Percentiles rank a stretch among this genome's conserved stretches.
phyloP scores from a whole-genome alignment of 2,113 vertebrate species.

The Crotalus viridis region DNA sequence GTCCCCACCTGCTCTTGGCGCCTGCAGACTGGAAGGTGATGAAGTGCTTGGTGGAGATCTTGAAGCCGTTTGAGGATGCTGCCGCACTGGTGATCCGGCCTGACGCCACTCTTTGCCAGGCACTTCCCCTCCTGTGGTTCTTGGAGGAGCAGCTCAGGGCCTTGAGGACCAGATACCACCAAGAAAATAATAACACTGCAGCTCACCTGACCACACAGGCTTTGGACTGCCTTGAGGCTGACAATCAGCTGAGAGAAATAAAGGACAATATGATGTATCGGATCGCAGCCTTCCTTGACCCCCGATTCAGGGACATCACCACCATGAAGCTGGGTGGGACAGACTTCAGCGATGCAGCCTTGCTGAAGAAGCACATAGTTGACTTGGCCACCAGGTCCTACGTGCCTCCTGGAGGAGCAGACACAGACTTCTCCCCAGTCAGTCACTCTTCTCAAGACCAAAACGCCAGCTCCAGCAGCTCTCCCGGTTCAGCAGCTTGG shows the following conservation, averaged over 20 bases:
- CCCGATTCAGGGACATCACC: conserved; percentile 31
- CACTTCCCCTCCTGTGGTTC: conserved; percentile 17
- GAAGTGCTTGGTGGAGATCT: conserved; percentile 28
- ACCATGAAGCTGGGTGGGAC: conserved; percentile 11
- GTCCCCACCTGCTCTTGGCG: background rate
- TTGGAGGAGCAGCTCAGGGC: conserved; percentile 16
- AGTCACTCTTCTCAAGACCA: background rate
- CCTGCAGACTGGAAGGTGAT: conserved; percentile 2
- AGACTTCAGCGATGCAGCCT: background rate
- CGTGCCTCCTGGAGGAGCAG: background rate
- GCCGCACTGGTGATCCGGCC: background rate
- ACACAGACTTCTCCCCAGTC: background rate
- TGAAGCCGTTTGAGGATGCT: conserved; percentile 23
- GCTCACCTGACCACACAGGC: conserved; percentile 10
- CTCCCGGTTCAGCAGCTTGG: background rate
- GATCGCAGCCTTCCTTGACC: background rate
- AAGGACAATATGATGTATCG: background rate
- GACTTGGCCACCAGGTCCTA: conserved; percentile 7
- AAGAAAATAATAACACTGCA: background rate
- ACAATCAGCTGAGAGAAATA: background rate
- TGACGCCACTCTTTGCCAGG: background rate
- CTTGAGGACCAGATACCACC: background rate
- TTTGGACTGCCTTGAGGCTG: background rate
- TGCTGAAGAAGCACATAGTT: background rate
- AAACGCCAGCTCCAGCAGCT: background rate